A percentile compares a stretch with the other conserved stretches of the same genome.
Evolutionary conservation across 2,797 vertebrate species (phyloP).

Genomic region (Alca torda): DNA sequence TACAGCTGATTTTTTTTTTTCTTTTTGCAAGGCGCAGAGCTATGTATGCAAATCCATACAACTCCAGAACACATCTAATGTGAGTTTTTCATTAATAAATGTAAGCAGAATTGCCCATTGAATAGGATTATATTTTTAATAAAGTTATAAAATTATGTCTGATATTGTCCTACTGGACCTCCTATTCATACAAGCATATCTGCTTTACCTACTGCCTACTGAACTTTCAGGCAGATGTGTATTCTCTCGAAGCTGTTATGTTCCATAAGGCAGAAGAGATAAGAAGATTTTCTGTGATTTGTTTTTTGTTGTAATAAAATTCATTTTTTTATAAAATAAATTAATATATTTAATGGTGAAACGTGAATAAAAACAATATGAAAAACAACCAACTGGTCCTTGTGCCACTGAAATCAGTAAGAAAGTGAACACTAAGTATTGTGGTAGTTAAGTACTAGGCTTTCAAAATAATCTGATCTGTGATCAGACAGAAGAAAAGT

Average conservation of each 20-base stretch:
- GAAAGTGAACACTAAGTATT: neutral
- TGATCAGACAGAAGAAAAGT: neutral
- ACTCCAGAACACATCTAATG: neutral
- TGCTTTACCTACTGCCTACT: neutral
- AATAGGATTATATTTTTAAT: neutral
- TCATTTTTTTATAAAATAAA: neutral
- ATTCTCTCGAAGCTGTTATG: neutral
- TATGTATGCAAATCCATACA: neutral
- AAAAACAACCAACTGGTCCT: neutral
- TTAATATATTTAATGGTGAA: neutral
- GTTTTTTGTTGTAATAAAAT: neutral
- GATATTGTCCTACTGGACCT: neutral
- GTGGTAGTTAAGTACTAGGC: neutral
- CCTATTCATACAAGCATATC: neutral
- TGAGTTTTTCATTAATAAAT: slow-evolving; percentile 24
- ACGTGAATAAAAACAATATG: neutral
- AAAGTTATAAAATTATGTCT: neutral
- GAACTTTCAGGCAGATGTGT: neutral
- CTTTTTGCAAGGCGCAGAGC: neutral
- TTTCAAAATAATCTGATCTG: neutral
- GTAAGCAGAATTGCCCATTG: neutral
- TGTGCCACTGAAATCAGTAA: neutral
- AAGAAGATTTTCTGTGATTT: neutral
- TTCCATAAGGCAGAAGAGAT: neutral
- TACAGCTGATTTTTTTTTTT: neutral